Evolutionary conservation across 2,888 invertebrate genomes (phyloP).

Genomic region (Drosophila atripex): DNA sequence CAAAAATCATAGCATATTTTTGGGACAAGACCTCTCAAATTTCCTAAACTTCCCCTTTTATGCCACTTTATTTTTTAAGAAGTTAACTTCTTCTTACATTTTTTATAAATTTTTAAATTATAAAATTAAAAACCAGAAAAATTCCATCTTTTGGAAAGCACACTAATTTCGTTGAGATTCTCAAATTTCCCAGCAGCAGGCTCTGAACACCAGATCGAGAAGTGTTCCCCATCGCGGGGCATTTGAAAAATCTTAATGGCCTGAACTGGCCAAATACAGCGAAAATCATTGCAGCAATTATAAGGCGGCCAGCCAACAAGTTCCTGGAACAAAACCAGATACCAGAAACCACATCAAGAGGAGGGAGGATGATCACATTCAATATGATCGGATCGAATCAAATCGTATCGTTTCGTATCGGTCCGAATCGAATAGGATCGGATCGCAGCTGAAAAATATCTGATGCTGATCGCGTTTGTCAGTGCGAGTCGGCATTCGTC

Average conservation of each 20-base stretch:
- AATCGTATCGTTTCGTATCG: background rate
- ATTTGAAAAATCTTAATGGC: slow-evolving; percentile 72
- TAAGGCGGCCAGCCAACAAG: slow-evolving; percentile 49
- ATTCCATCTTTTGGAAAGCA: background rate
- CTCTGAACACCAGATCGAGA: background rate
- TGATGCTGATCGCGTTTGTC: slow-evolving; percentile 30
- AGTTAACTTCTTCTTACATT: background rate
- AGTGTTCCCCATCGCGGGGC: slow-evolving; percentile 8
- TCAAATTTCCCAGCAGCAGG: slow-evolving; percentile 25
- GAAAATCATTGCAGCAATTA: slow-evolving; percentile 69
- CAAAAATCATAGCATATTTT: background rate
- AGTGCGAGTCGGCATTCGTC: slow-evolving; percentile 61
- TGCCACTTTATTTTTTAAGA: background rate
- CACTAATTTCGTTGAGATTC: slow-evolving; percentile 15
- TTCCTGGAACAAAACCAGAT: slow-evolving; percentile 35
- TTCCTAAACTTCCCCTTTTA: background rate
- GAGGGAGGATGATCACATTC: slow-evolving; percentile 17
- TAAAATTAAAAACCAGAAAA: background rate
- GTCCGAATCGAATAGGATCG: slow-evolving; percentile 5
- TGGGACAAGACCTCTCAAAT: background rate
- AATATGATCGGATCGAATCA: slow-evolving; percentile 12
- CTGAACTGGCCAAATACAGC: slow-evolving; percentile 69
- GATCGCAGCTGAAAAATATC: background rate
- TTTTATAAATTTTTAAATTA: background rate
- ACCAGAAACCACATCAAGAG: slow-evolving; percentile 1